Base-by-base conservation (phyloP, 2,113 vertebrate genomes). In the Halichoerus grypus region DNA sequence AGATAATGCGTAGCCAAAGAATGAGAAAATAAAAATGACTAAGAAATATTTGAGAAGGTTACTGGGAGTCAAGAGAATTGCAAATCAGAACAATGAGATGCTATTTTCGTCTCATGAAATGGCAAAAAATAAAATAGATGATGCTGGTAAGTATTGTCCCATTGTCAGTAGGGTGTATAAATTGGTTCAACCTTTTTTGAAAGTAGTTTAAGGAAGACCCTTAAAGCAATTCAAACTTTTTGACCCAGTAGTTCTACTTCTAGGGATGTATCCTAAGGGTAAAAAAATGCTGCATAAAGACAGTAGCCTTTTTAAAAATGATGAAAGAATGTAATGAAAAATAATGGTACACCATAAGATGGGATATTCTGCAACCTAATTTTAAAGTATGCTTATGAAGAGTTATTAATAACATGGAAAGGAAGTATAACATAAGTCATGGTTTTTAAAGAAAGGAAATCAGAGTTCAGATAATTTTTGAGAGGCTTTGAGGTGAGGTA, bases 161-260 rank as follows among this genome's bases (percentile, higher is more conserved):
- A 2, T 69, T 61, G 24, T 55, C 31, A 63, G 76, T 69, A 86
- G 57, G 74, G 26, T 49, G 9, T 49, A 84, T 80, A 77, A 87
- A 63, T 67, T 55, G 12, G 72, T 86, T 93, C 53, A 83, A 39
- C 36, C 5, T 65, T 86, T 82, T 88, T 93, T 83, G 53, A 76
- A 95, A 63, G 22, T 31, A 80, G 22, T 96, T 90, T 74, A 85
- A 84, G 24, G 55, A 59, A 77, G 81, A 79, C 33, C 19, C 22
- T 88, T 91, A 79, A 93, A 82, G 51, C 18, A 83, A 55, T 71
- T 95, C 53, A 93, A 16, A 87, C 21, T 91, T 95, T 96, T 72
- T 94, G 74, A 91, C 57, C 71, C 31, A 31, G 26, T 63, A 79
- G 82, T 21, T 65, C 53, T 14, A 91, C 67, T 87, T 96, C 49